These are phyloP conservation scores for Notiomystis cincta DNA, from an alignment of 2,113 vertebrate genomes.

Conservation along the genomic window DNA sequence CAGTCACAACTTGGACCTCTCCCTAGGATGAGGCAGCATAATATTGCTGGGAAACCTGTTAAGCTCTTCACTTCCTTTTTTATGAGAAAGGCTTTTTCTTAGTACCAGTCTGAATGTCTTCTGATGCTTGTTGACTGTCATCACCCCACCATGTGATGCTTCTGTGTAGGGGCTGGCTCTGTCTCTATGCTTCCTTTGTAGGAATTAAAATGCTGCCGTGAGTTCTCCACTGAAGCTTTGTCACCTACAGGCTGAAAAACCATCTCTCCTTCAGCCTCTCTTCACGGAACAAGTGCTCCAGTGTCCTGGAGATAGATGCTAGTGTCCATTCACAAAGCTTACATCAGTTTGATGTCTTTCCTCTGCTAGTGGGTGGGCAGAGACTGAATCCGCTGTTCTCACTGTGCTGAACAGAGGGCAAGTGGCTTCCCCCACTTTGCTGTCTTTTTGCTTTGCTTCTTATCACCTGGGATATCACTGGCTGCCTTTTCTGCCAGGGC, in stretches of 20 bases:
- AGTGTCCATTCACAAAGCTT: neutral
- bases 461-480: neutral
- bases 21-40: neutral
- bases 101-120: neutral
- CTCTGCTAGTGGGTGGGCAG: neutral
- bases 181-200: neutral
- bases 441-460: neutral
- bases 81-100: neutral
- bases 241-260: neutral
- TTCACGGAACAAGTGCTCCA: accelerated
- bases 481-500: neutral
- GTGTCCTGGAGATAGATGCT: neutral
- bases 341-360: neutral
- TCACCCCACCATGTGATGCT: neutral
- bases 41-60: neutral
- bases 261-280: neutral
- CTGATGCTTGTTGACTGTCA: neutral
- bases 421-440: accelerated
- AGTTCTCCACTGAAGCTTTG: neutral
- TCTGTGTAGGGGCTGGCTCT: neutral
- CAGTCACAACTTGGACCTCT: neutral
- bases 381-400: neutral
- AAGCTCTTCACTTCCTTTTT: neutral
- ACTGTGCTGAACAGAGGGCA: neutral
- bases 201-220: neutral